These are phyloP conservation scores for Fulica atra DNA, from an alignment of 2,113 vertebrate species.

Conservation along the genomic window DNA sequence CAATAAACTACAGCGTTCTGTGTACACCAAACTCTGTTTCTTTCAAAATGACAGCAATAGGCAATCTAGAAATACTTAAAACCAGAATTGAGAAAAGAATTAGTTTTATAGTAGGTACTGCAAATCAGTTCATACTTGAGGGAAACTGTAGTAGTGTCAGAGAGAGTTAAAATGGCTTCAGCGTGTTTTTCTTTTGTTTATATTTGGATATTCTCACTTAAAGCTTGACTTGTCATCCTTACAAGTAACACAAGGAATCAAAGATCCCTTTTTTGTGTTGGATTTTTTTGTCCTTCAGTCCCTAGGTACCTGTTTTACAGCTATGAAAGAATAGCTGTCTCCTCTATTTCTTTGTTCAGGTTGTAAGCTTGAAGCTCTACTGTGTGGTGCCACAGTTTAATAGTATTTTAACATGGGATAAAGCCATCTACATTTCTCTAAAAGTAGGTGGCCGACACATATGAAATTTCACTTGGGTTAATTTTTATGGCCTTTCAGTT, in stretches of 20 bases:
- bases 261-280: background rate
- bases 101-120: background rate
- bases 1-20: background rate
- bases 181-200: background rate
- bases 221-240: background rate
- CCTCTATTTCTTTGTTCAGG: background rate
- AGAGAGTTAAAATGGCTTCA: background rate
- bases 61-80: background rate
- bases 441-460: background rate
- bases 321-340: background rate
- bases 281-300: background rate
- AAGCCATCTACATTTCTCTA: background rate
- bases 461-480: slow-evolving; percentile 45
- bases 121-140: background rate
- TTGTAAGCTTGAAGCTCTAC: background rate
- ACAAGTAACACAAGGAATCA: background rate
- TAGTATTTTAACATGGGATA: background rate
- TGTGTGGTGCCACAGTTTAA: background rate
- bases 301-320: background rate
- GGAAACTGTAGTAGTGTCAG: background rate
- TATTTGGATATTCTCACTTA: background rate
- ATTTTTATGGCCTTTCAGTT: slow-evolving; percentile 54
- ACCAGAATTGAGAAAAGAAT: background rate
- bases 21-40: background rate
- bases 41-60: background rate